phyloP scores from a whole-genome alignment of 2,797 vertebrate genomes.

The Pipistrellus kuhlii region DNA sequence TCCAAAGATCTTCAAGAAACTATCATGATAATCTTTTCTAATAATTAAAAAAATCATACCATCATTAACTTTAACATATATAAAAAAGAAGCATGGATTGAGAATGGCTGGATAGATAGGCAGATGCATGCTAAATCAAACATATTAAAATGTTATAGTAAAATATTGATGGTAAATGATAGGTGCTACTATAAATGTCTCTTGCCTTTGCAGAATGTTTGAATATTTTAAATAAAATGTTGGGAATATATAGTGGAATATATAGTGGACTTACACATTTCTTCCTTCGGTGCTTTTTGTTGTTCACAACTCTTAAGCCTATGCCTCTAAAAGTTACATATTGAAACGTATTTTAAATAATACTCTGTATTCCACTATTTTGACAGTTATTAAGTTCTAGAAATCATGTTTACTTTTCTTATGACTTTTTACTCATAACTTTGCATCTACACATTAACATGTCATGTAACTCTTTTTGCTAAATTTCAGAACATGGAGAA shows the following conservation, averaged over 20 bases:
- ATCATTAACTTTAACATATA: neutral
- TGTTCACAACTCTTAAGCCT: neutral
- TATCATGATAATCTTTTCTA: neutral
- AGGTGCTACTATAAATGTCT: neutral
- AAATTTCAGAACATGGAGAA: conserved; percentile 20
- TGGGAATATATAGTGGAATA: neutral
- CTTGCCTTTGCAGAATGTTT: neutral
- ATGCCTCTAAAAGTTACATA: neutral
- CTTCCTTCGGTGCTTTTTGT: neutral
- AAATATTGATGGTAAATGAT: neutral
- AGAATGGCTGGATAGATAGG: neutral
- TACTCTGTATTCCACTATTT: neutral
- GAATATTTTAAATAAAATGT: neutral
- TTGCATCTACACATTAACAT: neutral
- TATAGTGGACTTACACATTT: neutral
- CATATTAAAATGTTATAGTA: neutral
- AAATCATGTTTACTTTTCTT: neutral
- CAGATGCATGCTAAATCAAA: neutral
- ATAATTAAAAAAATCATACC: neutral
- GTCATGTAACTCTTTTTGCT: neutral
- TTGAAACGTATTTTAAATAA: neutral
- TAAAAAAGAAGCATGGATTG: neutral
- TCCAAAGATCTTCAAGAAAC: neutral
- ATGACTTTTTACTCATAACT: neutral
- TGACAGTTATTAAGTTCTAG: neutral